These are phyloP conservation scores for Tupaia tana DNA, from an alignment of 2,113 vertebrate genomes.

Conservation along the genomic window DNA sequence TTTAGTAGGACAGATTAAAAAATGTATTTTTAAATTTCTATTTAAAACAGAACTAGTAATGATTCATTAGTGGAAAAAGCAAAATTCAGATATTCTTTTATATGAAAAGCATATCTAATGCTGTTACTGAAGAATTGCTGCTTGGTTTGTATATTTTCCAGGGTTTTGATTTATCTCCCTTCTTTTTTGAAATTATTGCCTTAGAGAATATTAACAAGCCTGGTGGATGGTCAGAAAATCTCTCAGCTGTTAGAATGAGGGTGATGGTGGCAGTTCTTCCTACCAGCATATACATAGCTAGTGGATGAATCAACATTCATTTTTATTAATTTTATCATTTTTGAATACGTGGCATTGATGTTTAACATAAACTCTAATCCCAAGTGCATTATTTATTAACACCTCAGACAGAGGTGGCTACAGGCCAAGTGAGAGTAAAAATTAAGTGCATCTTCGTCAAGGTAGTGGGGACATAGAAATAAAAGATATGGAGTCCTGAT, in stretches of 20 bases:
- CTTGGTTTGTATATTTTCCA: not conserved
- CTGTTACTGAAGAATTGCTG: not conserved
- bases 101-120: not conserved
- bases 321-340: not conserved
- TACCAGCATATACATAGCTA: not conserved
- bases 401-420: not conserved
- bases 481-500: not conserved
- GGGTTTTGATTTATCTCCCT: not conserved
- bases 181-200: not conserved
- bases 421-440: not conserved
- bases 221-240: not conserved
- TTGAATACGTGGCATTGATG: not conserved
- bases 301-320: not conserved
- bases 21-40: conserved; percentile 14
- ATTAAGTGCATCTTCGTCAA: not conserved
- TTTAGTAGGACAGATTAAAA: not conserved
- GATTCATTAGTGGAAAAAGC: not conserved
- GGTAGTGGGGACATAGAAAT: not conserved
- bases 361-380: not conserved
- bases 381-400: not conserved
- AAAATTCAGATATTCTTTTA: not conserved
- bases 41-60: not conserved
- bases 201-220: not conserved
- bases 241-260: not conserved
- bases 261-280: not conserved